A percentile compares a stretch with the other conserved stretches of the same genome.
These are phyloP conservation scores for Antheraea mylitta DNA, from an alignment of 1,140 invertebrate genomes.

Conservation along the genomic window DNA sequence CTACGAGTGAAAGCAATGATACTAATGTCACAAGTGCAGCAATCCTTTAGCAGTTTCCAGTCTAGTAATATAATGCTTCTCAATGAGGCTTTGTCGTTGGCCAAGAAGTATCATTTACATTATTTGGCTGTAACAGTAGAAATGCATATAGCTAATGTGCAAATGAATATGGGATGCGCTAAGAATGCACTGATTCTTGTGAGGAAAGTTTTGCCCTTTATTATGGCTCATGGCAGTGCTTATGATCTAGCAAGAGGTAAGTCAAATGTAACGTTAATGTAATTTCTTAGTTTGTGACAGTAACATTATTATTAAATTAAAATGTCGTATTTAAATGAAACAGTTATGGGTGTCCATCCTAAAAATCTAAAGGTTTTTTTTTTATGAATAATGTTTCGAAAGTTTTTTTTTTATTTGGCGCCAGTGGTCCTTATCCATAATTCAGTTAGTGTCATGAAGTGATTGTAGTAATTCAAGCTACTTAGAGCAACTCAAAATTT, in stretches of 20 bases:
- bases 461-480: no score
- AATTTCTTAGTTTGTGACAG: not conserved
- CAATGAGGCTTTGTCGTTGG: slow-evolving; percentile 85
- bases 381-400: no score
- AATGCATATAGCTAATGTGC: slow-evolving; percentile 87
- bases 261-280: slow-evolving; percentile 13
- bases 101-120: slow-evolving; percentile 86
- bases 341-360: no score
- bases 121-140: slow-evolving; percentile 87
- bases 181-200: slow-evolving; percentile 86
- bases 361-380: no score
- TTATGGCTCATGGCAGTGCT: slow-evolving; percentile 89
- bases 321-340: no score
- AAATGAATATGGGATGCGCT: slow-evolving; percentile 86
- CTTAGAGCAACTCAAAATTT: no score
- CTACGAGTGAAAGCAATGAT: slow-evolving; percentile 84
- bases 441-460: no score
- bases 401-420: no score
- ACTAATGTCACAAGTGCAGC: slow-evolving; percentile 85
- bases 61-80: slow-evolving; percentile 81
- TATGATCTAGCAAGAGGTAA: slow-evolving; percentile 86
- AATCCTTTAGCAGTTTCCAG: slow-evolving; percentile 77
- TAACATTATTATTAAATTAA: no score
- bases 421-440: no score
- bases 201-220: slow-evolving; percentile 83